A percentile compares a stretch with the other conserved stretches of the same genome.
phyloP scores from a whole-genome alignment of 2,113 vertebrate species.

The Etheostoma cragini region DNA sequence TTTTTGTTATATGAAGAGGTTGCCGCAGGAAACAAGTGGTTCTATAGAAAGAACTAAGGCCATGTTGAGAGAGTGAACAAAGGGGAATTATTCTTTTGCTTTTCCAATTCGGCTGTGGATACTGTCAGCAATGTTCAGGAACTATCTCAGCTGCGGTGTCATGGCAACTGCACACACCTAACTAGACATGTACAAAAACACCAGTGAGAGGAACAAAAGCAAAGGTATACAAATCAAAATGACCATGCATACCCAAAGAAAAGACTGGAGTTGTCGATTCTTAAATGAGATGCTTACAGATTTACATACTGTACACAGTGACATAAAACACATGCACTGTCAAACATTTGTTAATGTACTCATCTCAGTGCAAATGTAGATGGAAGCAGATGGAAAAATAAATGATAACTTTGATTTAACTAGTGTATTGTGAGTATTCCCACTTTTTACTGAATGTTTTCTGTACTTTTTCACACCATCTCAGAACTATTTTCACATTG shows the following conservation, averaged over 20 bases:
- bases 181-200: constrained; percentile 32
- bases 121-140: constrained; percentile 9
- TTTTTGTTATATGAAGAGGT: constrained; percentile 30
- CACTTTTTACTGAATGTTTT: neutral
- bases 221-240: constrained; percentile 32
- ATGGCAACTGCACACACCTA: constrained; percentile 64
- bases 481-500: neutral
- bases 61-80: constrained; percentile 38
- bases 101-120: constrained; percentile 22
- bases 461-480: neutral
- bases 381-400: neutral
- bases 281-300: neutral
- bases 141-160: constrained; percentile 28
- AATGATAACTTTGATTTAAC: neutral
- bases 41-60: constrained; percentile 34
- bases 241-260: constrained; percentile 7
- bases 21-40: constrained; percentile 47
- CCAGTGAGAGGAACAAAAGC: constrained; percentile 10
- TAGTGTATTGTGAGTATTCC: neutral
- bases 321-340: neutral
- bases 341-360: neutral
- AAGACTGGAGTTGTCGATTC: neutral
- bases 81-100: constrained; percentile 26
- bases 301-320: neutral
- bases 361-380: neutral